Conservation (phyloP, 2,888 invertebrate genomes). For the Acrobasis consociella region DNA sequence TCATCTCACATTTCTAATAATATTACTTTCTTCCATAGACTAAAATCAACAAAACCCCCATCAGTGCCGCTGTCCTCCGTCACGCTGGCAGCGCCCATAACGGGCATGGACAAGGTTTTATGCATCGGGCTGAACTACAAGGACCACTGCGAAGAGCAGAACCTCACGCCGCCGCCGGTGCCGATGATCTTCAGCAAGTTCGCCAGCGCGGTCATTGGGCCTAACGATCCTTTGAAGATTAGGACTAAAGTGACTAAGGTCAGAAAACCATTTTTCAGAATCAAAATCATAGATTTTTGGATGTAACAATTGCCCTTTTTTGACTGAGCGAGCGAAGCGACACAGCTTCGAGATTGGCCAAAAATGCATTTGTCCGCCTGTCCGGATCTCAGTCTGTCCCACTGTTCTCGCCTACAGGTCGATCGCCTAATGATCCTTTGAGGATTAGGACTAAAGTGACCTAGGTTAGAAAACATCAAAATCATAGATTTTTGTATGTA, state of each 20-base stretch:
- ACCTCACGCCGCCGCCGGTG: slow-evolving; percentile 86
- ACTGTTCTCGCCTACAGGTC: too few relatives aligned
- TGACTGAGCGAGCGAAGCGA: too few relatives aligned
- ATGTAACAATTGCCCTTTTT: too few relatives aligned
- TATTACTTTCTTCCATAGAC: slow-evolving; percentile 38
- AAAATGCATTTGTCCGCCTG: too few relatives aligned
- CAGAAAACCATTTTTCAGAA: neutral
- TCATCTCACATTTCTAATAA: too few relatives aligned
- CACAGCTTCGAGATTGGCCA: too few relatives aligned
- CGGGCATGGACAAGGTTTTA: slow-evolving; percentile 91
- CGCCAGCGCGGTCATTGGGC: slow-evolving; percentile 89
- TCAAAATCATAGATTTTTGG: too few relatives aligned
- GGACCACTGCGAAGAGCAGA: slow-evolving; percentile 93
- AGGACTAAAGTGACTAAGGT: slow-evolving; percentile 63
- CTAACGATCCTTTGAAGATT: slow-evolving; percentile 84
- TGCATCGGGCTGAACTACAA: slow-evolving; percentile 93
- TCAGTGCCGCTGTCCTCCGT: slow-evolving; percentile 75
- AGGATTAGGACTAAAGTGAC: slow-evolving; percentile 62
- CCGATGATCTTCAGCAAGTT: slow-evolving; percentile 96
- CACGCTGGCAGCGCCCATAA: slow-evolving; percentile 87
- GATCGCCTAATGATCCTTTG: slow-evolving; percentile 86
- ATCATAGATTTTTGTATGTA: too few relatives aligned
- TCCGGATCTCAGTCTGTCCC: too few relatives aligned
- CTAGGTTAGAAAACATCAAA: slow-evolving; percentile 39
- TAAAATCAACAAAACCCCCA: slow-evolving; percentile 38